Evolutionary conservation across 2,888 invertebrate genomes (phyloP), one percentile per base, ranked within the genome.

Genomic region (Caenorhabditis drosophilae): DNA sequence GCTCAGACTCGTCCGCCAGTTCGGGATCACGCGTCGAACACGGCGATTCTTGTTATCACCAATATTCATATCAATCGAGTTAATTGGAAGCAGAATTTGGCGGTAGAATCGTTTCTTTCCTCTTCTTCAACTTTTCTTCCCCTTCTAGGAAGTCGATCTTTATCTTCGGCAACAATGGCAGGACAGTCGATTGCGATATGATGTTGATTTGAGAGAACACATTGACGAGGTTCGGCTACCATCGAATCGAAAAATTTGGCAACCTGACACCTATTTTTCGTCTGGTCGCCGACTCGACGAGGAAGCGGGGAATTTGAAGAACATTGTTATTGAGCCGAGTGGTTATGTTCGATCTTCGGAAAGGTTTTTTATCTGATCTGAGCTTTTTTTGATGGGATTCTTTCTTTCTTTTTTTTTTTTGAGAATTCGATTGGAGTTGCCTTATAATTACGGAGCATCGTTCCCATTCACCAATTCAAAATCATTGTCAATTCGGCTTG

Each of bases 81-180:
- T 46, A 63, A 70, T 34, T 81, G 81, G 81, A 66, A 76, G 47
- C 55, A 53, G 50, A 61, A 68, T 25, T 31, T 71, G 59, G 73
- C 77, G 12, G 73, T 73, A 27, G 53, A 59, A 35, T 11, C 6
- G 26, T 27, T 31, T 25, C 36, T 20, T 1, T 4, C n/a, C 27
- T 27, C 36, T 6, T n/a, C 27, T 50, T 40, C 25, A 34, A n/a
- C n/a, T n/a, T 16, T 15, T n/a, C 12, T 20, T n/a, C 38, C 18
- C 20, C 7, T 57, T 72, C 12, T 40, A 79, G 78, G 79, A 81
- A 67, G 74, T 82, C 1, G 82, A 82, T 48, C 49, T 82, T n/a
- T 76, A 75, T 44, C 71, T 82, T 45, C 75, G 80, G n/a, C 79
- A 82, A 44, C 76, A 82, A 63, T 82, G 80, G 79, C 76, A 79